Base-by-base conservation (phyloP, 1,140 invertebrate genomes). In the Nasonia giraulti region DNA sequence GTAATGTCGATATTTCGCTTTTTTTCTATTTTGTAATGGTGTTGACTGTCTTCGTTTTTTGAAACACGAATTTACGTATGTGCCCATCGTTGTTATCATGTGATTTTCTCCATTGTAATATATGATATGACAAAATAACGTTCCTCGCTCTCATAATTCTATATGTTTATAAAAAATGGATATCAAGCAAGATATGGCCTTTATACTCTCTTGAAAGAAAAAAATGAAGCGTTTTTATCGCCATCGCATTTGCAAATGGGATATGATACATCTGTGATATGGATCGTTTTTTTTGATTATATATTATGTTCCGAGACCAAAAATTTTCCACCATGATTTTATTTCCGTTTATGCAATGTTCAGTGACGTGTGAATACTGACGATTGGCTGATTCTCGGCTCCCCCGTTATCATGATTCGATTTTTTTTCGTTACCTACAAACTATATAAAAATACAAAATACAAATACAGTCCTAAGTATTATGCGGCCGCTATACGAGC, bases 401-500 rank as follows among this genome's bases (percentile, higher is more conserved):
- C 4, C 33, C 27, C 8, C 27, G 55, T 73, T 87, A 55, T 69
- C 62, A 76, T 50, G 47, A 71, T 82, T 62, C 80, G 10, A 62
- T 75, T 55, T 85, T 82, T 85, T 75, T 80, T 82, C 68, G 66
- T 37, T 85, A 85, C 85, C 90, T 92, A 92, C 87, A 92, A 91
- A 92, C 91, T 91, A 92, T 91, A 92, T 91, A 92, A 92, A 92
- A 91, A 92, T 92, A 92, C 87, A 91, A 92, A 92, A 92, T 90
- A 91, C 90, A 90, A 90, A 89, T 89, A 88, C 85, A 85, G 82
- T 86, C 89, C 87, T 87, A 87, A 87, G 84, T 87, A 82, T 88
- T 85, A 77, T 50, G 17, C 55, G 55, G 55, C 50, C 33, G 33
- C 73, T 84, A n/a, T 44, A 74, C 2, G 66, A 80, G 81, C 62